Evolutionary conservation across 2,113 vertebrate species (phyloP), one percentile per base, ranked within the genome.

Genomic region (Psilopsiagon aurifrons): DNA sequence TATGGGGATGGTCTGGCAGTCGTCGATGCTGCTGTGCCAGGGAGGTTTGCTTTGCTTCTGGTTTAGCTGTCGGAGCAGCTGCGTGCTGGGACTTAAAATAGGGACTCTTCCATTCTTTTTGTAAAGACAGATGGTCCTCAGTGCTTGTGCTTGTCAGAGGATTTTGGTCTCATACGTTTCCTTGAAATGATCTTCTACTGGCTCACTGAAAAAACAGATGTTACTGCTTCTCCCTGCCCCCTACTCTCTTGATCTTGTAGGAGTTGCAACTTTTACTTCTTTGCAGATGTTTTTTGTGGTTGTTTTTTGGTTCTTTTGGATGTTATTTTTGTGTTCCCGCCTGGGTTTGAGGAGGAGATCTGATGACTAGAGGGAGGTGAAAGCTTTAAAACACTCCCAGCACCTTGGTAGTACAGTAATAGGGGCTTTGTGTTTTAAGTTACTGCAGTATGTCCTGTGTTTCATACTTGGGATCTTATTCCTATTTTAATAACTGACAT

Each of bases 1-100:
- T 33, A 6, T 3, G 11, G 77, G 59, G 11, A 15, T 0, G 0
- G 9, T 71, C 67, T 1, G 5, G 23, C 11, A 0, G 0, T 15
- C 3, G 1, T 43, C 35, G 70, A 9, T 57, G 54, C 24, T 22
- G 9, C 19, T 75, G 13, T 69, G 10, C 25, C 25, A 3, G 17
- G 11, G 28, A 28, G 41, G 18, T 29, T 91, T 63, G n/a, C 60
- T 71, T 81, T 82, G 18, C 47, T 74, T 68, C 27, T 66, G 2
- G 11, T 51, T 11, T 79, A 79, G 37, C n/a, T 76, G 18, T 87
- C 7, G 20, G 29, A 37, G 25, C 44, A 90, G 74, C 54, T 80
- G n/a, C 14, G 13, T 51, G 29, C 37, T 80, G 17, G 7, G 3
- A 10, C 41, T 55, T 68, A 10, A 82, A 87, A 46, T 7, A 82